Evolutionary conservation across 2,888 invertebrate genomes (phyloP).

Genomic region (Toxonevra muliebris): DNA sequence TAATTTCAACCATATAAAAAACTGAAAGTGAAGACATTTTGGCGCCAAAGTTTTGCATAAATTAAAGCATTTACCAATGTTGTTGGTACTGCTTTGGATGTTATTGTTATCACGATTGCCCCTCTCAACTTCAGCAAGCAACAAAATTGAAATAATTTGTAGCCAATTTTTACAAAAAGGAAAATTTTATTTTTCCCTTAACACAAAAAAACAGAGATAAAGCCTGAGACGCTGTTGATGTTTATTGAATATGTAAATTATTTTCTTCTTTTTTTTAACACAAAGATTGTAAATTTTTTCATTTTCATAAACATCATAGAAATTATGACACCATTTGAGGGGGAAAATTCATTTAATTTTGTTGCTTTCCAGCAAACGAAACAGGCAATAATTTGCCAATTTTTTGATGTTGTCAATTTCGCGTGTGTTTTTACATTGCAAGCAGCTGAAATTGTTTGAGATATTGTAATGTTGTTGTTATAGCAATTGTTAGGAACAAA

Average conservation of each 20-base stretch:
- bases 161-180: neutral
- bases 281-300: neutral
- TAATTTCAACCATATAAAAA: neutral
- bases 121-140: neutral
- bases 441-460: neutral
- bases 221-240: constrained; percentile 22
- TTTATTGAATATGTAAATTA: constrained; percentile 28
- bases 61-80: neutral
- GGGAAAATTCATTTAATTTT: neutral
- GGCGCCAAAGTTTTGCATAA: constrained; percentile 20
- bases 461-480: neutral
- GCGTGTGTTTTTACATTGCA: constrained; percentile 1
- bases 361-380: neutral
- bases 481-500: constrained; percentile 9
- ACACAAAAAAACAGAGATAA: neutral
- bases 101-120: neutral
- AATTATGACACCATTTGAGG: neutral
- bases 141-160: neutral
- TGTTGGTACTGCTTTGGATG: neutral
- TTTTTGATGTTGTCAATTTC: constrained; percentile 10
- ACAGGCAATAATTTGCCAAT: neutral
- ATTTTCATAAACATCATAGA: neutral
- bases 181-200: neutral
- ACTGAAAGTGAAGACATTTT: constrained; percentile 9
- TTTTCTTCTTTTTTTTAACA: neutral